A percentile compares a stretch with the other conserved stretches of the same genome.
Evolutionary conservation across 2,888 invertebrate species (phyloP).

Genomic region (Scrobipalpa costella): DNA sequence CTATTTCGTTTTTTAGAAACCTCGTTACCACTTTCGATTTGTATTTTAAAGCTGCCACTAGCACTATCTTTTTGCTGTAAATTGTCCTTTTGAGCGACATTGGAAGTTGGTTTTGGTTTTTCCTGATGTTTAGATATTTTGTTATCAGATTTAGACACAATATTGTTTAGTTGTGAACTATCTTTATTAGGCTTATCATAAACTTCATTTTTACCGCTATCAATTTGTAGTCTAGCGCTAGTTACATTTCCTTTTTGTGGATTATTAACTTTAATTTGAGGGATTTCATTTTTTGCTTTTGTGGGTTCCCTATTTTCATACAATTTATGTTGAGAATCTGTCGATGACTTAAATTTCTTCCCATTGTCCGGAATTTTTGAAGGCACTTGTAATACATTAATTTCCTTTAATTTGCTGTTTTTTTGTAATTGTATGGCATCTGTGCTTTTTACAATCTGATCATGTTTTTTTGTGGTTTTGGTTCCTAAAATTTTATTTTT

Average conservation of each 20-base stretch:
- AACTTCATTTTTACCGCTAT: too few species aligned
- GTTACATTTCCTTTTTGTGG: not conserved
- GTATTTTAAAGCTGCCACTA: too few species aligned
- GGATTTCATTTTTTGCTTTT: not conserved
- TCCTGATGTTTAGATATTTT: too few species aligned
- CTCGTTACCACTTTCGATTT: not conserved
- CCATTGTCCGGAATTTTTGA: not conserved
- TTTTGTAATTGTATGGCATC: not conserved
- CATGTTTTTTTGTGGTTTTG: not conserved
- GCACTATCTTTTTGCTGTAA: too few species aligned
- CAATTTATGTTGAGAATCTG: not conserved
- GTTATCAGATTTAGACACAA: too few species aligned
- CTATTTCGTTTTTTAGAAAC: not conserved
- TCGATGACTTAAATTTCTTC: not conserved
- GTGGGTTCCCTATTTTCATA: not conserved
- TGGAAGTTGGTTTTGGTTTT: too few species aligned
- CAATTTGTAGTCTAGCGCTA: not conserved
- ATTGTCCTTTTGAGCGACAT: too few species aligned
- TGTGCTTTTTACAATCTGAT: not conserved
- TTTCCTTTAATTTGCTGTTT: not conserved
- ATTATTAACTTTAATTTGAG: not conserved
- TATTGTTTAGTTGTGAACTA: too few species aligned
- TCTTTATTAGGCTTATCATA: too few species aligned
- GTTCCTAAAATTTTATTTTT: not conserved
- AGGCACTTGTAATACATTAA: not conserved